A percentile compares a stretch with the other conserved stretches of the same genome.
Evolutionary conservation across 2,888 invertebrate genomes (phyloP).

Genomic region (Tolmerus cingulatus): DNA sequence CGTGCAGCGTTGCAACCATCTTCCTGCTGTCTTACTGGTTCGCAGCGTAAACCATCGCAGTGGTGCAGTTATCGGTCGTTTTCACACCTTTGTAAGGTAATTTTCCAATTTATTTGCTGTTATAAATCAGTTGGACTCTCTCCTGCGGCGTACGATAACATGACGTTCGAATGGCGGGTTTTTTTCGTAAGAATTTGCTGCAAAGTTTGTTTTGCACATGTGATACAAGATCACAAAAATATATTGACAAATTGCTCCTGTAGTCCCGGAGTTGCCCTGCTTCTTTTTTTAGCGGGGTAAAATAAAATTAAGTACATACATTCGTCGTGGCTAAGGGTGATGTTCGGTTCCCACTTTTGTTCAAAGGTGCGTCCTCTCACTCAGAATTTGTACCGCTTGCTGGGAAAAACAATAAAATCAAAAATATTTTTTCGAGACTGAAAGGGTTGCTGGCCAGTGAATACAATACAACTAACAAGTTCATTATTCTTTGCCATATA

Average conservation of each 20-base stretch:
- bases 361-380: not conserved
- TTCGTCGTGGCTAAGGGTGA: not conserved
- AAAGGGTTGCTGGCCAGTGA: not conserved
- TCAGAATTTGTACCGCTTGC: not conserved
- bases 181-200: not conserved
- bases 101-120: constrained; percentile 39
- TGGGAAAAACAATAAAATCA: not conserved
- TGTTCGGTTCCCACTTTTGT: not conserved
- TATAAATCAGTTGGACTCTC: constrained; percentile 35
- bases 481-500: not conserved
- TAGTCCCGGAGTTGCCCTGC: not conserved
- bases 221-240: constrained; percentile 8
- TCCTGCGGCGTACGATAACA: not conserved
- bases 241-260: constrained; percentile 18
- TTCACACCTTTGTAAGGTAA: constrained; percentile 43
- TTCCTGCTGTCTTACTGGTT: not conserved
- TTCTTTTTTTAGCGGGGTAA: not conserved
- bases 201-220: constrained; percentile 15
- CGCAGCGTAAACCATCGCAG: not conserved
- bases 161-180: not conserved
- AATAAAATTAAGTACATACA: not conserved
- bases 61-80: constrained; percentile 1
- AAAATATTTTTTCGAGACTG: not conserved
- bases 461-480: not conserved
- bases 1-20: not conserved